Base-by-base conservation (phyloP, 2,888 invertebrate genomes). In the Chloromyia formosa region DNA sequence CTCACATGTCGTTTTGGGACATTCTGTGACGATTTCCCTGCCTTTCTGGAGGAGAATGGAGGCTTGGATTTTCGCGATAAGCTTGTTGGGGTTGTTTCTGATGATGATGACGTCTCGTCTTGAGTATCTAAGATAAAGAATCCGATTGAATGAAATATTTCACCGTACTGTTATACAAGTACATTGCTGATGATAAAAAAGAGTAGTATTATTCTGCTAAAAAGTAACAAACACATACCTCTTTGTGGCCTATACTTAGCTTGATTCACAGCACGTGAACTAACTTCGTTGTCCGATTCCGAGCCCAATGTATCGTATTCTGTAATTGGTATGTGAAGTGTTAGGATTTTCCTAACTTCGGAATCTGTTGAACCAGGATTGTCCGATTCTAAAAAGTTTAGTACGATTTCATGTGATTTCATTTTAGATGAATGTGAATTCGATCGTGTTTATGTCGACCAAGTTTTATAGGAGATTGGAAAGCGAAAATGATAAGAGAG, bases 341-440 rank as follows among this genome's bases (percentile, higher is more conserved):
- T 93, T 91, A 94, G 87, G 90, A 94, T 94, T 91, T 94, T 93
- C 92, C 93, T 93, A 88, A 94, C 93, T 90, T 95, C 94, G 87
- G 94, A 94, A 90, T 95, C 94, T 89, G 94, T 94, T 86, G 94
- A 94, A 88, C 95, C 94, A 91, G 94, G 91, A 92, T 94, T 94
- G 92, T 94, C 94, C 88, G 93, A 93, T 90, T 95, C 93, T 92
- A 92, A 84, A 84, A 85, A 84, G 84, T 85, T 85, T 84, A 84
- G 84, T 84, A 84, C 84, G 84, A 84, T 84, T 82, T 83, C 83
- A 84, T 84, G 83, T 78, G 83, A 82, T 78, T 60, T 76, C 60
- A 77, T 78, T 76, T 56, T 69, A 73, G 54, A 74, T 45, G 14
- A 61, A 49, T 66, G 62, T 71, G 76, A 72, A 58, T 12, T 27